Conservation (phyloP, 2,888 invertebrate genomes). For the Cactoblastis cactorum region DNA sequence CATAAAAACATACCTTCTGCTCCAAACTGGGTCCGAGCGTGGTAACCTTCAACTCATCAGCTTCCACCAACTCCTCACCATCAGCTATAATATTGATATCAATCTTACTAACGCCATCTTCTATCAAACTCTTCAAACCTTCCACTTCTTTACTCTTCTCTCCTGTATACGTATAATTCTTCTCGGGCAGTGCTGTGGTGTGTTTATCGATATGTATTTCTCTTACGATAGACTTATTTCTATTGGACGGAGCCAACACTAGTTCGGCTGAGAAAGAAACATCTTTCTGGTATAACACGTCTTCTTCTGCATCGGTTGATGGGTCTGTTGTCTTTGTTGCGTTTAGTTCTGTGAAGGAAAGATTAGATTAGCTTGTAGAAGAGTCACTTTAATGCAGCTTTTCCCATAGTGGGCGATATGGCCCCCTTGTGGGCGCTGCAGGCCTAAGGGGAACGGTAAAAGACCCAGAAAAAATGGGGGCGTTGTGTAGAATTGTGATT, state of each 20-base stretch:
- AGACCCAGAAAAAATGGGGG: too few species aligned
- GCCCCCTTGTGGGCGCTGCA: too few species aligned
- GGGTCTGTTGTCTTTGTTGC: slow-evolving; percentile 82
- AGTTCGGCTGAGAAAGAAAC: slow-evolving; percentile 88
- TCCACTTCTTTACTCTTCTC: slow-evolving; percentile 62
- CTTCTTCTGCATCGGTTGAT: slow-evolving; percentile 78
- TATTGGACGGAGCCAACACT: slow-evolving; percentile 77
- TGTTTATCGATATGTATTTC: slow-evolving; percentile 51
- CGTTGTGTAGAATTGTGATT: too few species aligned
- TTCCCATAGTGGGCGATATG: too few species aligned
- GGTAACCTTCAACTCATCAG: slow-evolving; percentile 53
- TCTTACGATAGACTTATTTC: slow-evolving; percentile 58
- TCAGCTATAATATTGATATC: slow-evolving; percentile 69
- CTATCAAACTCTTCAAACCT: slow-evolving; percentile 63
- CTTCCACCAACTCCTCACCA: slow-evolving; percentile 37
- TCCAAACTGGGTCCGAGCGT: slow-evolving; percentile 83
- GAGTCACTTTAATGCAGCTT: too few species aligned
- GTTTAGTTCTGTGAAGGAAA: slow-evolving; percentile 83
- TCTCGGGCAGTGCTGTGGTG: slow-evolving; percentile 39
- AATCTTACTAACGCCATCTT: slow-evolving; percentile 65
- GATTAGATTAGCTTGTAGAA: background rate
- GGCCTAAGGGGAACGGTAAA: too few species aligned
- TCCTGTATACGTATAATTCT: slow-evolving; percentile 57
- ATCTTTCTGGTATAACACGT: slow-evolving; percentile 87
- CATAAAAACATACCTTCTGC: slow-evolving; percentile 80